Percentiles rank a stretch among this genome's conserved stretches.
Evolutionary conservation across 2,888 invertebrate genomes (phyloP).

Genomic region (Dryocosmus kuriphilus): DNA sequence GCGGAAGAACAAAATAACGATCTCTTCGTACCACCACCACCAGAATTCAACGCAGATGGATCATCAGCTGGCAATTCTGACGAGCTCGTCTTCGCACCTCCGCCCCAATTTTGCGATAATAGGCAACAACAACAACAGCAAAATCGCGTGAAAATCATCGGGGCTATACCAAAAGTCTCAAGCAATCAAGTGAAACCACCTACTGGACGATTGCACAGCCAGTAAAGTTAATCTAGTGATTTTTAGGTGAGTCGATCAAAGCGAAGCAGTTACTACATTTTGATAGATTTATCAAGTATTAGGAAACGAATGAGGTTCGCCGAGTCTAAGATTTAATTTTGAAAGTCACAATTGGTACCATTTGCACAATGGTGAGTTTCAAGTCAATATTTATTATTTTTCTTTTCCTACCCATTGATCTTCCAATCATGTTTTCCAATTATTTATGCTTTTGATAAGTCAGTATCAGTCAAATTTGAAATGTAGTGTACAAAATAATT

Average conservation of each 20-base stretch:
- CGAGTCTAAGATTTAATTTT: background rate
- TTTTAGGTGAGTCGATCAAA: conserved; percentile 17
- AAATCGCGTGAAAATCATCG: conserved; percentile 88
- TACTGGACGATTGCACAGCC: conserved; percentile 79
- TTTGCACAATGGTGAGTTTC: background rate
- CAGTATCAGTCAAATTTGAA: background rate
- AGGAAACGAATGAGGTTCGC: background rate
- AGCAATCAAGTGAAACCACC: conserved; percentile 75
- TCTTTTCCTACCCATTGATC: background rate
- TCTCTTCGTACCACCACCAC: conserved; percentile 81
- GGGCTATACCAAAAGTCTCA: conserved; percentile 86
- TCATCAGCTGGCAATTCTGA: conserved; percentile 76
- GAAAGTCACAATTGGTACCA: background rate
- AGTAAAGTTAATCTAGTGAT: conserved; percentile 63
- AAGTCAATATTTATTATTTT: conserved; percentile 3
- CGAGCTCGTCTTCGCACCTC: conserved; percentile 88
- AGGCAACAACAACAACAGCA: conserved; percentile 69
- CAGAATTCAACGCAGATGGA: conserved; percentile 79
- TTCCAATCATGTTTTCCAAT: background rate
- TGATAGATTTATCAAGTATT: background rate
- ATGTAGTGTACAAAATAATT: background rate
- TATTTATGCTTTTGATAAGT: background rate
- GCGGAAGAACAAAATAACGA: conserved; percentile 84
- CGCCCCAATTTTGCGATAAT: conserved; percentile 93
- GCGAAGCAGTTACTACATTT: conserved; percentile 1